Percentiles rank a stretch among this genome's conserved stretches.
Evolutionary conservation across 1,140 invertebrate species (phyloP).

Genomic region (Hydropsyche tenuis): DNA sequence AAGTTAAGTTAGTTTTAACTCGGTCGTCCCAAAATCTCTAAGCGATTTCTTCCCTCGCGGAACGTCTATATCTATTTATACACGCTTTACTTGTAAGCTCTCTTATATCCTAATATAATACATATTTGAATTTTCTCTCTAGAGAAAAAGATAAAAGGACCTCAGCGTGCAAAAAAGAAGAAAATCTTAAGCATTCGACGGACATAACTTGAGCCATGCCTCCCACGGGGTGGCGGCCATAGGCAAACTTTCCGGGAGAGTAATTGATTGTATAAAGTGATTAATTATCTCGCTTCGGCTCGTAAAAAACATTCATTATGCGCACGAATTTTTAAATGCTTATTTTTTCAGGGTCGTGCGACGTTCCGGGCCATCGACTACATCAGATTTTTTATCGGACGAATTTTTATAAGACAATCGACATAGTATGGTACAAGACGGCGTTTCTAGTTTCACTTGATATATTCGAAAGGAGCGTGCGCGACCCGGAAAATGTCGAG

Average conservation of each 20-base stretch:
- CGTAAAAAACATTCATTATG: background rate
- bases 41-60: constrained; percentile 24
- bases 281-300: constrained; percentile 18
- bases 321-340: background rate
- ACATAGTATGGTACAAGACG: background rate
- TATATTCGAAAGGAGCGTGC: constrained; percentile 15
- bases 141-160: background rate
- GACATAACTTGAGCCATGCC: constrained; percentile 21
- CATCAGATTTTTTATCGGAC: too few species aligned
- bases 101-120: too few species aligned
- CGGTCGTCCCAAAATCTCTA: constrained; percentile 31
- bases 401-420: too few species aligned
- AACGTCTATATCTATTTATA: background rate
- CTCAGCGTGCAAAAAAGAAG: background rate
- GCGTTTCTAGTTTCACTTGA: constrained; percentile 16
- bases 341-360: background rate
- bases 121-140: background rate
- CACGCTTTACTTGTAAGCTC: too few species aligned
- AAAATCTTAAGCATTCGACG: constrained; percentile 27
- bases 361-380: background rate
- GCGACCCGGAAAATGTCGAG: constrained; percentile 17
- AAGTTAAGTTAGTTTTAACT: constrained; percentile 40
- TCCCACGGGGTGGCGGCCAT: constrained; percentile 2
- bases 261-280: constrained; percentile 28
- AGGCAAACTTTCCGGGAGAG: background rate